Percentiles rank a stretch among this genome's conserved stretches.
These are phyloP conservation scores for Acleris cristana DNA, from an alignment of 2,888 invertebrate genomes.

Conservation along the genomic window DNA sequence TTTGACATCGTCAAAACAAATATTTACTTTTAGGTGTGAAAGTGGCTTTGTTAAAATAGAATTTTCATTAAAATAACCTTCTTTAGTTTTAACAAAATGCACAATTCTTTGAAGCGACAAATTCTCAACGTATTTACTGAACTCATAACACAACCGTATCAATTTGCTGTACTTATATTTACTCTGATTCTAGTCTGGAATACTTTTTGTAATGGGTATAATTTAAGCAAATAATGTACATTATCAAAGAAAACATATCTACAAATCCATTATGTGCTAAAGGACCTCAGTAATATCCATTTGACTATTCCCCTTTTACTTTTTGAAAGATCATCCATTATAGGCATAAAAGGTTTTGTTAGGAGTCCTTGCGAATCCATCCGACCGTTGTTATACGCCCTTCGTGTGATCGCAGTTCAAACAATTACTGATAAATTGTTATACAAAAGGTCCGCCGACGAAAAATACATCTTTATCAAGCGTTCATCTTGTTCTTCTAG, in stretches of 20 bases:
- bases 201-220: constrained; percentile 43
- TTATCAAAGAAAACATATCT: constrained; percentile 51
- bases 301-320: constrained; percentile 58
- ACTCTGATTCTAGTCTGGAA: no score
- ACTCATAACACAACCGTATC: no score
- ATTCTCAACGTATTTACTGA: no score
- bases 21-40: no score
- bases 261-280: constrained; percentile 65
- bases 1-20: no score
- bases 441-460: constrained; percentile 4
- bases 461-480: background rate
- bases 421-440: constrained; percentile 28
- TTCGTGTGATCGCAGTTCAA: constrained; percentile 25
- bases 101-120: no score
- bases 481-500: background rate
- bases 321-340: constrained; percentile 70
- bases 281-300: constrained; percentile 58
- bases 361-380: constrained; percentile 35
- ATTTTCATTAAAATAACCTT: no score
- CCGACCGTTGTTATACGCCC: constrained; percentile 17
- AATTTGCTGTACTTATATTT: no score
- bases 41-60: no score
- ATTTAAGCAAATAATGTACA: constrained; percentile 59
- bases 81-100: no score
- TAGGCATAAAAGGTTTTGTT: constrained; percentile 59